Conservation (phyloP, 2,797 vertebrate genomes). For the Notoglanidium macrostoma region DNA sequence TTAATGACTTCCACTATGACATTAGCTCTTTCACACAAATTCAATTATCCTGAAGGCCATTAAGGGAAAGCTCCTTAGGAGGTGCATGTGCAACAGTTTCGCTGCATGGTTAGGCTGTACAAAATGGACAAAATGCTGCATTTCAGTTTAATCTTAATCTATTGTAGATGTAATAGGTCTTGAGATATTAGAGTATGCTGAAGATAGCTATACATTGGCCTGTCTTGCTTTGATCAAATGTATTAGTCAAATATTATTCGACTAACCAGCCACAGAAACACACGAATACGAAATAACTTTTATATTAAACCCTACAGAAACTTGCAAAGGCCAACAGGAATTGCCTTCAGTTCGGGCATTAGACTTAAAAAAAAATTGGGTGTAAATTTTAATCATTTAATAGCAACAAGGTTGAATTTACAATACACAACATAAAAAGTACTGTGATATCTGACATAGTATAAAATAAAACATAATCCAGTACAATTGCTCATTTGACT, state of each 20-base stretch:
- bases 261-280: background rate
- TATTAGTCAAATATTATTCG: background rate
- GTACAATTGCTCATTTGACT: background rate
- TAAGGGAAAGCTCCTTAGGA: constrained; percentile 10
- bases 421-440: background rate
- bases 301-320: background rate
- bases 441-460: background rate
- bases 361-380: background rate
- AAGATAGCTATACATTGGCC: background rate
- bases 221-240: constrained; percentile 2
- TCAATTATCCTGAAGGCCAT: constrained; percentile 37
- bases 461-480: background rate
- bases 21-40: constrained; percentile 43
- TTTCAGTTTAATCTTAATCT: background rate
- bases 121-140: constrained; percentile 17
- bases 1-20: constrained; percentile 25
- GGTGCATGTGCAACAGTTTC: background rate
- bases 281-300: background rate
- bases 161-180: background rate
- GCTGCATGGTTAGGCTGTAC: constrained; percentile 6
- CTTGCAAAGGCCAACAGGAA: background rate
- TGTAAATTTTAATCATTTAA: background rate
- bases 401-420: background rate
- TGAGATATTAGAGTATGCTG: too few relatives aligned
- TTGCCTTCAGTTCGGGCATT: background rate